Evolutionary conservation across 2,797 vertebrate species (phyloP).

Genomic region (Pitangus sulphuratus): DNA sequence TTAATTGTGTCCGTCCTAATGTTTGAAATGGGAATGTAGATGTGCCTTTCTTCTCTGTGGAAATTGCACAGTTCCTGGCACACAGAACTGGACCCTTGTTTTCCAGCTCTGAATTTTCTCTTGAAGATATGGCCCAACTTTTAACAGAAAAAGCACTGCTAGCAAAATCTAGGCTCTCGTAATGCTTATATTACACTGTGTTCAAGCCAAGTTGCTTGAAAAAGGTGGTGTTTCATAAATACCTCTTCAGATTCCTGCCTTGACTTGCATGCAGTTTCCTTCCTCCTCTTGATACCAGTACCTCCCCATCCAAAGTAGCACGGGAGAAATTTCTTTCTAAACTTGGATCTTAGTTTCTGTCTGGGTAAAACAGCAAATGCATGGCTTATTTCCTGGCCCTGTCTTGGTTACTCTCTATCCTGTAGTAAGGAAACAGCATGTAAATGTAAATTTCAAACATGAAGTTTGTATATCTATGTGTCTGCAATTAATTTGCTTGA

Average conservation of each 20-base stretch:
- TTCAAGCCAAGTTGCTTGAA: slow-evolving; percentile 1
- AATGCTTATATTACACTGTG: not conserved
- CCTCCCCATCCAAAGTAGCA: not conserved
- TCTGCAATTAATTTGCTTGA: not conserved
- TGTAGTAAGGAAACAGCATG: not conserved
- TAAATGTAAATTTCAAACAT: not conserved
- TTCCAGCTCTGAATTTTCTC: not conserved
- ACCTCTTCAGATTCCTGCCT: slow-evolving; percentile 7
- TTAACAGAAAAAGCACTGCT: not conserved
- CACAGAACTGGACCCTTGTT: not conserved
- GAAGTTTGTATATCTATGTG: not conserved
- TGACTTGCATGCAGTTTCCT: slow-evolving; percentile 13
- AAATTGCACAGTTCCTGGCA: not conserved
- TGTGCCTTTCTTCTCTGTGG: not conserved
- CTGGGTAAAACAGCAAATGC: not conserved
- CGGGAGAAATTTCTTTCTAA: not conserved
- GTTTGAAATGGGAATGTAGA: not conserved
- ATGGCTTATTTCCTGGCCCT: not conserved
- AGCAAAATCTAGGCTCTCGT: not conserved
- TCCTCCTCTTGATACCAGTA: not conserved
- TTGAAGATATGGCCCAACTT: not conserved
- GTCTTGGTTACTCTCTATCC: not conserved
- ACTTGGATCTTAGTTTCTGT: not conserved
- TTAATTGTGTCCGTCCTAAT: not conserved
- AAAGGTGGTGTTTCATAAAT: slow-evolving; percentile 28